phyloP scores from a whole-genome alignment of 2,888 invertebrate genomes.

The Microdon myrmicae region DNA sequence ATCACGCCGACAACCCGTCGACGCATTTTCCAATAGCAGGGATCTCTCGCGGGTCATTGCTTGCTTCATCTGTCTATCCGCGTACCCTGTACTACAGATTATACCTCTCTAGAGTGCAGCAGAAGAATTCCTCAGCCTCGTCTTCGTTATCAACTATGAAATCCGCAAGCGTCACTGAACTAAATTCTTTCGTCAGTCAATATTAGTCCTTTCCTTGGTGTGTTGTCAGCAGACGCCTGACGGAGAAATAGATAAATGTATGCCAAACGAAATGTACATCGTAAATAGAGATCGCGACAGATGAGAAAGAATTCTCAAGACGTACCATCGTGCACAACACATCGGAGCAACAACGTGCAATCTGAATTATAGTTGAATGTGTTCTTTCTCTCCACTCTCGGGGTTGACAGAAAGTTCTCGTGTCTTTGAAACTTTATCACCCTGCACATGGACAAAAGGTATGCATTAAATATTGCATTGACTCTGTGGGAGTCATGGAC shows the following conservation, averaged over 20 bases:
- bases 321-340: no score
- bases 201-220: conserved; percentile 46
- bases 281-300: conserved; percentile 30
- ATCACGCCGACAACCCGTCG: conserved; percentile 1
- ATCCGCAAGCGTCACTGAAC: conserved; percentile 42
- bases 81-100: neutral
- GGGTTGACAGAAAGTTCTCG: no score
- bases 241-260: conserved; percentile 35
- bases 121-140: conserved; percentile 2
- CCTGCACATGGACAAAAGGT: no score
- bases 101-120: no score
- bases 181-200: conserved; percentile 49
- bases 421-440: no score
- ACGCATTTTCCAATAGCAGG: conserved; percentile 25
- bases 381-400: no score
- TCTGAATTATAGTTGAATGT: no score
- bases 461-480: no score
- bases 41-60: conserved; percentile 35
- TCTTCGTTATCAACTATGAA: conserved; percentile 15
- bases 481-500: no score
- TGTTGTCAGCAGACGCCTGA: conserved; percentile 44
- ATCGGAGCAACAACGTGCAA: no score
- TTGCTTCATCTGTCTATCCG: conserved; percentile 2
- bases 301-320: no score
- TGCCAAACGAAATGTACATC: conserved; percentile 35